These are phyloP conservation scores for Strix aluco DNA, from an alignment of 2,113 vertebrate species.

Conservation along the genomic window DNA sequence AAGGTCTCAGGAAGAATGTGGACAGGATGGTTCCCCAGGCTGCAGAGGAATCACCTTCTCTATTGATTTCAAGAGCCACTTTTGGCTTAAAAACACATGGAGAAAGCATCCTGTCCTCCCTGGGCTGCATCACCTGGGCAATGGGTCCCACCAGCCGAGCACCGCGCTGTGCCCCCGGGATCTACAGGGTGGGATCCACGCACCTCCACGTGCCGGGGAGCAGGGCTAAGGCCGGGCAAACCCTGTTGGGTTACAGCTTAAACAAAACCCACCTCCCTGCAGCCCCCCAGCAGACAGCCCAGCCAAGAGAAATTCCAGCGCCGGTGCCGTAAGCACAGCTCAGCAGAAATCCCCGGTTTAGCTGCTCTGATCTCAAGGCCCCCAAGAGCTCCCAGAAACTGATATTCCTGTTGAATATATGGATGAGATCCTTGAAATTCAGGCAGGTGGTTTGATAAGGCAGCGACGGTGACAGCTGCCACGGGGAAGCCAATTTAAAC, in stretches of 20 bases:
- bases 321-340: not conserved
- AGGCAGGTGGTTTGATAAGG: not conserved
- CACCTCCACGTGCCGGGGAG: not conserved
- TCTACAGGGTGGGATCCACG: rapidly evolving
- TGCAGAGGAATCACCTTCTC: not conserved
- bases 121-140: not conserved
- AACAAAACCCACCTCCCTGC: not conserved
- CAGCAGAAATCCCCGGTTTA: not conserved
- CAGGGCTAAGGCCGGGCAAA: not conserved
- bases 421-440: conserved; percentile 6
- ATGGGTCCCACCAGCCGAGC: not conserved
- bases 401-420: not conserved
- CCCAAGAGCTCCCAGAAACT: not conserved
- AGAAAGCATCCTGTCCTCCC: not conserved
- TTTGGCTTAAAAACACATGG: not conserved
- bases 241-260: not conserved
- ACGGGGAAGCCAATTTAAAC: not conserved
- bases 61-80: not conserved
- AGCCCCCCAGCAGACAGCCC: not conserved
- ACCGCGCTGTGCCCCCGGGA: not conserved
- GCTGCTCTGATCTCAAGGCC: not conserved
- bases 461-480: not conserved
- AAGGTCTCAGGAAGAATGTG: not conserved
- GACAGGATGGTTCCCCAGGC: not conserved
- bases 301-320: not conserved